phyloP scores from a whole-genome alignment of 2,888 invertebrate genomes.

The Hylaea fasciaria region DNA sequence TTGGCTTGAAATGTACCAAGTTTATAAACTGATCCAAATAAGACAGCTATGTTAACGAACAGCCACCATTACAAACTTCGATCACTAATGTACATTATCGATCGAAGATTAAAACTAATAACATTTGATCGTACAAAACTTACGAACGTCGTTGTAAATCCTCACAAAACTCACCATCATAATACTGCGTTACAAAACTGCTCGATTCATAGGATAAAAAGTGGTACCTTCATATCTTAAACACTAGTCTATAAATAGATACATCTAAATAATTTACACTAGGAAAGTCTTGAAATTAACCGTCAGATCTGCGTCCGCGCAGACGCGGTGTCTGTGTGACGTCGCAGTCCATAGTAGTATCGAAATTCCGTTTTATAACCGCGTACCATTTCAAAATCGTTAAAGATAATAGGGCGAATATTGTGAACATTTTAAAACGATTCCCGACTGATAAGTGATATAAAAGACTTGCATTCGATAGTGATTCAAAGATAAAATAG shows the following conservation, averaged over 20 bases:
- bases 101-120: conserved; percentile 44
- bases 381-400: too few relatives aligned
- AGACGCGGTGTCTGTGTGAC: neutral
- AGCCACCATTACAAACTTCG: too few relatives aligned
- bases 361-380: too few relatives aligned
- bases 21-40: neutral
- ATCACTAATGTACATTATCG: too few relatives aligned
- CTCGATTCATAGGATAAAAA: conserved; percentile 56
- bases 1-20: neutral
- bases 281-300: conserved; percentile 52
- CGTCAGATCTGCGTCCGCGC: neutral
- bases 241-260: conserved; percentile 56
- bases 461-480: too few relatives aligned
- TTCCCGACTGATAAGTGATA: too few relatives aligned
- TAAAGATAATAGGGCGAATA: too few relatives aligned
- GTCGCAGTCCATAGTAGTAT: too few relatives aligned
- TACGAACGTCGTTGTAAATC: conserved; percentile 81
- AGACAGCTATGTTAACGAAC: neutral
- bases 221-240: conserved; percentile 69
- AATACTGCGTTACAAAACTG: conserved; percentile 77
- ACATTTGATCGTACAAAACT: conserved; percentile 57
- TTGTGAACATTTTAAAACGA: too few relatives aligned
- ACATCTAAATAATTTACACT: conserved; percentile 57
- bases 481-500: too few relatives aligned
- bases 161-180: conserved; percentile 73